phyloP scores from a whole-genome alignment of 2,888 invertebrate genomes.

The Koerneria pararmatus region DNA sequence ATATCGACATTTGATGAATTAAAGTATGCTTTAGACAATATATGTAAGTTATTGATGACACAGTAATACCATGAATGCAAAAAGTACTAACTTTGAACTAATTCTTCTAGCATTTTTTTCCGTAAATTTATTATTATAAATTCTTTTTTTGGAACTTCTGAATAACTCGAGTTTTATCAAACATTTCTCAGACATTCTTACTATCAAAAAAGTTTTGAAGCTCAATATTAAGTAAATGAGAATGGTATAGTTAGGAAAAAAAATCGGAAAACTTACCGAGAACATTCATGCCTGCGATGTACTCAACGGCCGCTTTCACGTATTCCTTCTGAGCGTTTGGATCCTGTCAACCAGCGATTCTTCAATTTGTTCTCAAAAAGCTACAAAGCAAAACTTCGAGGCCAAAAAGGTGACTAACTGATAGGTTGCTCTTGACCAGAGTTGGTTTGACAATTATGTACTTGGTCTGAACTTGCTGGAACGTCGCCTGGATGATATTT shows the following conservation, averaged over 20 bases:
- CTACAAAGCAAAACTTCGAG: slow-evolving; percentile 35
- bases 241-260: slow-evolving; percentile 17
- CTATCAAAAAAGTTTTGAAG: no score
- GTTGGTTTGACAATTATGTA: slow-evolving; percentile 55
- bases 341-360: slow-evolving; percentile 36
- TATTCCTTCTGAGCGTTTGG: slow-evolving; percentile 44
- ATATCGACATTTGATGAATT: slow-evolving; percentile 7
- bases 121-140: no score
- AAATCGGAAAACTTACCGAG: slow-evolving; percentile 62
- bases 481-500: slow-evolving; percentile 78
- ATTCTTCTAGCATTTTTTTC: no score
- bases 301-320: slow-evolving; percentile 56
- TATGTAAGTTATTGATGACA: no score
- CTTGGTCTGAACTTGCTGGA: slow-evolving; percentile 59
- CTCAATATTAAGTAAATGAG: background rate
- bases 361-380: slow-evolving; percentile 44
- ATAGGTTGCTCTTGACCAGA: no score
- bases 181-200: no score
- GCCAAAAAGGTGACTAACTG: background rate
- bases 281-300: slow-evolving; percentile 69
- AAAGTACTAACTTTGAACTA: no score
- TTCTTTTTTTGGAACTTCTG: no score
- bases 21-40: no score
- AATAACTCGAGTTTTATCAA: no score
- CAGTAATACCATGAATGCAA: no score